Evolutionary conservation across 2,797 vertebrate genomes (phyloP).

Genomic region (Dermochelys coriacea): DNA sequence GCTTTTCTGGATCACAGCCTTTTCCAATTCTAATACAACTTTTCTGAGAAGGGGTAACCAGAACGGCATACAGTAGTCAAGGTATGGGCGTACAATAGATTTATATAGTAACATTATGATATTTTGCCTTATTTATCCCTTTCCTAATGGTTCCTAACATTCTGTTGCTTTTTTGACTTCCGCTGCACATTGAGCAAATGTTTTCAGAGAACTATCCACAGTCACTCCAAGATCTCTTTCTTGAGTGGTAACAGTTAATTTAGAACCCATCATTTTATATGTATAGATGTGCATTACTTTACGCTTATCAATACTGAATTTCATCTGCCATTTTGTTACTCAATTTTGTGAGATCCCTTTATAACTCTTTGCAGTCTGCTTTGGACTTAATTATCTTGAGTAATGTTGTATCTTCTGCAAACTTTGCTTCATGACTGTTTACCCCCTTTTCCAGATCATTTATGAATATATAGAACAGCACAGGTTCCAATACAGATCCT

Average conservation of each 20-base stretch:
- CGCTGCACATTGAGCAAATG: background rate
- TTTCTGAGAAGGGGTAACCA: background rate
- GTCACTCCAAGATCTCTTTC: background rate
- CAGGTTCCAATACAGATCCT: no score
- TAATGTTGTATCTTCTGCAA: no score
- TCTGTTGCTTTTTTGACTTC: background rate
- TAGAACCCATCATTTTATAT: background rate
- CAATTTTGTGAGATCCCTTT: no score
- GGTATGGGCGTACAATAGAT: background rate
- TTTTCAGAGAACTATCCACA: background rate
- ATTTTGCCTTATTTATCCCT: background rate
- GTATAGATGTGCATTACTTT: no score
- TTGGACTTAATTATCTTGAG: no score
- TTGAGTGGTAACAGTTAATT: background rate
- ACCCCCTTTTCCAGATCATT: no score
- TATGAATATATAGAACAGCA: no score
- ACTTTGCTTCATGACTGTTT: no score
- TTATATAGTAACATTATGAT: background rate
- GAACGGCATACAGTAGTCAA: background rate
- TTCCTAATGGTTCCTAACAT: background rate
- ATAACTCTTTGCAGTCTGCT: no score
- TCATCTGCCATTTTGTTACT: no score
- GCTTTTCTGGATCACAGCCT: background rate
- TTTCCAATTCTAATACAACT: background rate
- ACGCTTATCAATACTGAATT: no score